Conservation (phyloP, 2,113 vertebrate genomes). For the Notiomystis cincta region DNA sequence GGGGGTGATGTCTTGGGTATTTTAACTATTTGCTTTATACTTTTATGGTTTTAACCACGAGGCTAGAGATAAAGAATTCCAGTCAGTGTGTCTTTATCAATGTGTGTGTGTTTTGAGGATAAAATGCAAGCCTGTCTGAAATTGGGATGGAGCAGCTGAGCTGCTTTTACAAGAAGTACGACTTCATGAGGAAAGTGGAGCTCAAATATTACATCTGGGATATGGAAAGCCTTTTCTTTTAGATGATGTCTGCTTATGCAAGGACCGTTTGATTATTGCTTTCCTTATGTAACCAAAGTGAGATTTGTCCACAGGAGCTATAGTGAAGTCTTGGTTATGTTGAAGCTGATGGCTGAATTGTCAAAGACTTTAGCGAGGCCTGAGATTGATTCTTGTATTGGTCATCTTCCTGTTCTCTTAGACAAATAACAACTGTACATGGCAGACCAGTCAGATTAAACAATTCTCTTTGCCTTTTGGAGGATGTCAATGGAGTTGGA, state of each 20-base stretch:
- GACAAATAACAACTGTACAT: not conserved
- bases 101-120: not conserved
- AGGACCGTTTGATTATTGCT: not conserved
- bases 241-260: not conserved
- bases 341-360: not conserved
- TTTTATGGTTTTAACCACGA: not conserved
- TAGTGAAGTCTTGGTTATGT: not conserved
- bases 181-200: not conserved
- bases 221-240: not conserved
- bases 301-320: not conserved
- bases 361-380: not conserved
- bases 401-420: not conserved
- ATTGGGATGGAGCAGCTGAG: not conserved
- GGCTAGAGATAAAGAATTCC: not conserved
- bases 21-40: not conserved
- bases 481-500: not conserved
- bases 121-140: not conserved
- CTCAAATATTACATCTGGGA: not conserved
- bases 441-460: not conserved
- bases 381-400: not conserved
- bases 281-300: not conserved
- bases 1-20: not conserved
- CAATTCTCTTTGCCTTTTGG: not conserved
- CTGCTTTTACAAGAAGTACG: not conserved
- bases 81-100: not conserved